Evolutionary conservation across 2,888 invertebrate species (phyloP), one percentile per base, ranked within the genome.

Genomic region (Drosophila eohydei): DNA sequence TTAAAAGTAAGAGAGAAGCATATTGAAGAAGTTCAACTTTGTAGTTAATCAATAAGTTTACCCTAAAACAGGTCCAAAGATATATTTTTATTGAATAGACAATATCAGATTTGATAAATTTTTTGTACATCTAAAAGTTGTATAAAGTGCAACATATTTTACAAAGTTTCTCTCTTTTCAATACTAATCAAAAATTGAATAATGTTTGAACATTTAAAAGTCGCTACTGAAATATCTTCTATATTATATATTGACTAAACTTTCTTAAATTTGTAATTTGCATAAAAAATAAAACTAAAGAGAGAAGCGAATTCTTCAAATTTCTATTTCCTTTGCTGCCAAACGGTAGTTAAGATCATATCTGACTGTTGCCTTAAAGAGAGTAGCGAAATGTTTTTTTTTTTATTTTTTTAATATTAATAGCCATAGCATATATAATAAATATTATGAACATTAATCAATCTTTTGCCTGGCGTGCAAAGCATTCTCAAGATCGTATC

Each of bases 401-500:
- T 11, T 7, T 34, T 34, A 8, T 34, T 34, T 2, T 5, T 16
- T 11, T 21, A 30, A 14, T 34, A 44, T 32, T 16, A 57, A 57
- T 46, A 16, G 26, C 26, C 46, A 30, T 14, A 28, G 12, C 12
- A 58, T 30, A 40, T 12, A 40, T 38, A 46, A 48, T 16, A 28
- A 48, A 30, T 50, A 30, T 30, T 21, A 12, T 5, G 26, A 54
- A 11, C 40, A 32, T 48, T 48, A 66, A 40, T 67, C 48, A 48
- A 30, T 41, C 44, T 32, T 6, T 12, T 12, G 26, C 9, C 28
- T 57, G n/a, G 75, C 74, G 61, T 48, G 71, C 55, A 52, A 48
- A 36, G 34, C 44, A 9, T 55, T 38, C 16, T 34, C 26, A 12
- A 60, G 68, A 59, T 69, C 78, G 43, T 52, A 58, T 52, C 68